Base-by-base conservation (phyloP, 1,140 invertebrate species). In the Copidosoma floridanum region DNA sequence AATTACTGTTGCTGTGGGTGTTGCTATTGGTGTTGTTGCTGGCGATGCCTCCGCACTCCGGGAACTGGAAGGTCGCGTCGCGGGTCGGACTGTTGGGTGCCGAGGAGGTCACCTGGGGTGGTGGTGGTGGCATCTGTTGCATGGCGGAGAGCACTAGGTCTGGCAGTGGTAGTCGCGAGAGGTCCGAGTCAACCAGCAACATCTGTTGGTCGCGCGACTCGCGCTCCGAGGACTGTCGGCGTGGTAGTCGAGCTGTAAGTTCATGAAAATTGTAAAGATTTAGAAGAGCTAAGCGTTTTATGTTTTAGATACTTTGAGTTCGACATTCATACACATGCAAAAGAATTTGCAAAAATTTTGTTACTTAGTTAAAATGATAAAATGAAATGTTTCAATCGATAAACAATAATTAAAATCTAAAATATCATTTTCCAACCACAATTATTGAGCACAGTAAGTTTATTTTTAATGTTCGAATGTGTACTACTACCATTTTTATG, bases 41-140 rank as follows among this genome's bases (percentile, higher is more conserved):
- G 3, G n/a, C 18, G 2, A 16, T 21, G 47, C 35, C 62, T 53
- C 64, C 77, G 61, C 71, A 75, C 64, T 81, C 79, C n/a, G 79
- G 79, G 32, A 81, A 81, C 62, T 81, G 79, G 47, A 81, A 80
- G 12, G 79, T 74, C 2, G 73, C 77, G 54, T 81, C 77, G 48
- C 77, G 70, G 21, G 78, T 81, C 6, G 78, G 78, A 54, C 78
- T 79, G 67, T 72, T 79, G 0, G 78, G 77, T 20, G 78, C 78
- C 18, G 78, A 79, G 32, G 75, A 77, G 29, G 77, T 79, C 6
- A 78, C 78, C 61, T 77, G 77, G 11, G 77, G 77, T 37, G 73
- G 61, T 18, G 72, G 63, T 2, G 71, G 63, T 20, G 76, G 78
- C 59, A 80, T 55, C 47, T 80, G 78, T 29, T 78, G 71, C 40